Conservation (phyloP, 2,888 invertebrate genomes). For the Sphecodes monilicornis region DNA sequence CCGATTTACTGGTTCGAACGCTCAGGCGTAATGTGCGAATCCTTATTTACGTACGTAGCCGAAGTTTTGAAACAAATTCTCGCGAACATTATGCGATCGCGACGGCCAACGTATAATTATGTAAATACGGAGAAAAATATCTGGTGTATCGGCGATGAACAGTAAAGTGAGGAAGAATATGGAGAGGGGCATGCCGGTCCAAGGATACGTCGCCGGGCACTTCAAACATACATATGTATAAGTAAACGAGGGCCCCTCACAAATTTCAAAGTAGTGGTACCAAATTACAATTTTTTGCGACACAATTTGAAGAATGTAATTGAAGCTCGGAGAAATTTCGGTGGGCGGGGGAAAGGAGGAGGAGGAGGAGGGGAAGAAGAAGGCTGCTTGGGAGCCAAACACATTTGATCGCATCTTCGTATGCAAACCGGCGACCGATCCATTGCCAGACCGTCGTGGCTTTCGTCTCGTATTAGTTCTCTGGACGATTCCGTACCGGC, state of each 20-base stretch:
- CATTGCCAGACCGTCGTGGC: background rate
- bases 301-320: conserved; percentile 4
- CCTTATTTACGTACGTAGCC: background rate
- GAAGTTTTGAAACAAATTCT: background rate
- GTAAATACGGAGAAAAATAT: background rate
- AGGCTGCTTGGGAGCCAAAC: background rate
- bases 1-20: background rate
- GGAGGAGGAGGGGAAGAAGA: background rate
- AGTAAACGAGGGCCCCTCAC: background rate
- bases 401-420: conserved; percentile 16
- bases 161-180: background rate
- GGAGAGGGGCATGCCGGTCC: background rate
- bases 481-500: background rate
- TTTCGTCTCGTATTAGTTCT: background rate
- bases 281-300: background rate
- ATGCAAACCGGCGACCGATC: conserved; percentile 21
- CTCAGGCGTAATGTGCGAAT: background rate
- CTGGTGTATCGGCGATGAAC: conserved; percentile 3
- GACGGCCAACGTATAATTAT: background rate
- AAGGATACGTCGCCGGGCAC: background rate
- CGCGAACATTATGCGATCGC: background rate
- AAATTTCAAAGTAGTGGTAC: background rate
- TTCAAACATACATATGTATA: background rate
- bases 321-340: background rate
- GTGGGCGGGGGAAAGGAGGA: background rate